Conservation (phyloP, 2,797 vertebrate species). For the Tachyglossus aculeatus region DNA sequence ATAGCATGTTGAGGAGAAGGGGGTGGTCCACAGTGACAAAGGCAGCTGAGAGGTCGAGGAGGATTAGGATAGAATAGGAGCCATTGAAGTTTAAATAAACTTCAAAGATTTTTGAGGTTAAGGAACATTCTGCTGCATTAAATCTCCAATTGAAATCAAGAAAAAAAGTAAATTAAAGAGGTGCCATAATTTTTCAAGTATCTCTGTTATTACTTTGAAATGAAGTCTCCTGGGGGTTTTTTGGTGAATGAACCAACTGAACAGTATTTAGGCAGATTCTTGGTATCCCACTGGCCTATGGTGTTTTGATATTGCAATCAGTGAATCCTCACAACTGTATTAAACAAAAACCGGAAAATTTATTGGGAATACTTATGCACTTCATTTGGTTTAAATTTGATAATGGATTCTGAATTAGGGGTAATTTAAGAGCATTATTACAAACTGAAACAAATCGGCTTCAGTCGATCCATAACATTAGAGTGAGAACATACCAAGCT, state of each 20-base stretch:
- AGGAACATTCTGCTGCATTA: too few relatives aligned
- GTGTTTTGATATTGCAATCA: slow-evolving; percentile 54
- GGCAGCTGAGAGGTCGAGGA: too few relatives aligned
- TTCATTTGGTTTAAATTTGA: slow-evolving; percentile 63
- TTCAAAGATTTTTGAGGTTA: too few relatives aligned
- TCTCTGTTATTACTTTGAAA: background rate
- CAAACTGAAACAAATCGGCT: slow-evolving; percentile 61
- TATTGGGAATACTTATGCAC: slow-evolving; percentile 59
- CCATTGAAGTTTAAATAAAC: too few relatives aligned
- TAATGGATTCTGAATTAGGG: slow-evolving; percentile 55
- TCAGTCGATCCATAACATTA: slow-evolving; percentile 37
- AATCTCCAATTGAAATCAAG: background rate
- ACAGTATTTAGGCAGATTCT: background rate
- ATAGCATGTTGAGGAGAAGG: too few relatives aligned
- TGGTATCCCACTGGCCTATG: slow-evolving; percentile 18
- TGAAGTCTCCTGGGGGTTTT: background rate
- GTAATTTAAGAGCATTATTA: slow-evolving; percentile 62
- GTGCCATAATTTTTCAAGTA: background rate
- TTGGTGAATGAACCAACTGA: background rate
- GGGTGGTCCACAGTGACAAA: too few relatives aligned
- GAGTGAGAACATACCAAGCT: slow-evolving; percentile 21
- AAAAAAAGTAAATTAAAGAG: background rate
- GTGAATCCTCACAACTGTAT: slow-evolving; percentile 55
- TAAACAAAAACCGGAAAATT: slow-evolving; percentile 62
- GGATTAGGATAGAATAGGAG: too few relatives aligned